Base-by-base conservation (phyloP, 2,797 vertebrate species). In the Serranus cabrilla region DNA sequence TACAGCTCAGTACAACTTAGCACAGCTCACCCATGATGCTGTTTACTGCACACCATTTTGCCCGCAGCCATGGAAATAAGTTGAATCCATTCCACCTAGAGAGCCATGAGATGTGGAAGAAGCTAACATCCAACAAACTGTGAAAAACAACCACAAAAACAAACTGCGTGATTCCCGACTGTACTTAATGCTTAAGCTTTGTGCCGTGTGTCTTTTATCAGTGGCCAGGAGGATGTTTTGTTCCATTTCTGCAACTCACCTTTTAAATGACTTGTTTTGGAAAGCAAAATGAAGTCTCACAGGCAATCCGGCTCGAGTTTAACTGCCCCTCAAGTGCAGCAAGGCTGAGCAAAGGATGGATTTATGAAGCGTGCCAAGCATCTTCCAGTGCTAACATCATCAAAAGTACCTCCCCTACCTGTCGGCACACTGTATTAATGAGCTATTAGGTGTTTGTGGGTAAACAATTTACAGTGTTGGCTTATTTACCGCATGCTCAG, bases 361-460 rank as follows among this genome's bases (percentile, higher is more conserved):
- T 93, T 93, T 87, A 91, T 90, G 86, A 78, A 82, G 82, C 80
- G 27, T 87, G 83, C 86, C 84, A 76, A 90, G 81, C 84, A 84
- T 89, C 84, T 85, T 85, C 80, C 78, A 78, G 80, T 86, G 90
- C 89, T 90, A 86, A 89, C 93, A 92, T 94, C 89, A 93, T 93
- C 89, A 90, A 84, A 93, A 93, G 81, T 78, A 79, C 83, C 75
- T 84, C 83, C 77, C 77, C 66, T 76, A 91, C 89, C 91, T 87
- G 89, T 92, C 90, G 63, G 84, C 79, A 42, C 76, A 71, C 87
- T 79, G 83, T 91, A 94, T 94, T 95, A 95, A 95, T 91, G 91
- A 93, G 86, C 89, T 85, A 93, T 93, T 93, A 92, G 91, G 86
- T 73, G 86, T 92, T 92, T 86, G 91, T 81, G 86, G 78, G 82